phyloP scores from a whole-genome alignment of 2,113 vertebrate genomes.

The Vimba vimba region DNA sequence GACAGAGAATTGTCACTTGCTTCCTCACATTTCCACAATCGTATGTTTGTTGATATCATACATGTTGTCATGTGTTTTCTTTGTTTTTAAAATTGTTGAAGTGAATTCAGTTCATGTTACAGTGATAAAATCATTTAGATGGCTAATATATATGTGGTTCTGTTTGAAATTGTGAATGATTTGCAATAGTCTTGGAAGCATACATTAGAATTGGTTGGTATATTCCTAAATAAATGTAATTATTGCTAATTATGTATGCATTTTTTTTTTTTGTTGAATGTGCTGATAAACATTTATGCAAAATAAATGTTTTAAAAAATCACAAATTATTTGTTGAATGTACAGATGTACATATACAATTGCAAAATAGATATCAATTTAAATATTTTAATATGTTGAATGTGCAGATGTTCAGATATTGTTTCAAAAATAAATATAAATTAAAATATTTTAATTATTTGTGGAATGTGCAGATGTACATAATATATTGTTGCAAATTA shows the following conservation, averaged over 20 bases:
- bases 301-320: too few species aligned
- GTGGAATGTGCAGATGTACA: not conserved
- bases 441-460: not conserved
- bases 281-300: too few species aligned
- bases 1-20: not conserved
- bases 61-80: not conserved
- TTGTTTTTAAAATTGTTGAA: too few species aligned
- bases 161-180: not conserved
- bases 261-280: too few species aligned
- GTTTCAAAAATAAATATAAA: too few species aligned
- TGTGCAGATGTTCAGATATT: not conserved
- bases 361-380: not conserved
- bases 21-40: not conserved
- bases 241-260: too few species aligned
- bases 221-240: not conserved
- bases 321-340: not conserved
- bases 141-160: not conserved
- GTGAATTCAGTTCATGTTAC: too few species aligned
- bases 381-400: not conserved
- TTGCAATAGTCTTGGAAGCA: not conserved
- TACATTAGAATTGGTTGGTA: not conserved
- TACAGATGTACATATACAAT: not conserved
- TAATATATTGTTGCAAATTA: too few species aligned
- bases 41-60: not conserved
- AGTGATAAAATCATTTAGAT: not conserved